These are phyloP conservation scores for Pomacea canaliculata DNA, from an alignment of 2,888 invertebrate species.

Conservation along the genomic window DNA sequence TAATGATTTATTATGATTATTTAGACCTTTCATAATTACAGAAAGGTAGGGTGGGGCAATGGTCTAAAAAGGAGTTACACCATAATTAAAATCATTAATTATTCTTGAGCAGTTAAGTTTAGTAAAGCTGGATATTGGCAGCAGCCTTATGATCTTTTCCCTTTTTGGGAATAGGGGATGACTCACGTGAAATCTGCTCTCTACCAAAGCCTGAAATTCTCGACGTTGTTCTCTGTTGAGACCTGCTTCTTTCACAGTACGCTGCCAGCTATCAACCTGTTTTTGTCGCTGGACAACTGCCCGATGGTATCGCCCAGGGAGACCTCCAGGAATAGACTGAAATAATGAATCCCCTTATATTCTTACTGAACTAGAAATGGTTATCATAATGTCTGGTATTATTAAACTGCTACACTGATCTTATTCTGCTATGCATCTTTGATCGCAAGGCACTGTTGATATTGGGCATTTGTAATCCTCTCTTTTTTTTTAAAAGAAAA, in stretches of 20 bases:
- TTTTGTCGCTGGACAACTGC: slow-evolving; percentile 58
- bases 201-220: slow-evolving; percentile 66
- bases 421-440: background rate
- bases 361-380: background rate
- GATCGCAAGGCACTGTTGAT: background rate
- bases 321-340: slow-evolving; percentile 60
- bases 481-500: background rate
- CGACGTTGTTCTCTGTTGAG: slow-evolving; percentile 61
- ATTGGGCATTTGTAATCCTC: too few species aligned
- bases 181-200: slow-evolving; percentile 63
- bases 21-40: too few species aligned
- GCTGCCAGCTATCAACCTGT: slow-evolving; percentile 67
- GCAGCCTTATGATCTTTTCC: too few species aligned
- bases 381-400: background rate
- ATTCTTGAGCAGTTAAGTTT: too few species aligned
- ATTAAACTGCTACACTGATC: background rate
- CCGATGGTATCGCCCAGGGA: slow-evolving; percentile 62
- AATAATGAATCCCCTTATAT: background rate
- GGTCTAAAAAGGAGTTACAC: too few species aligned
- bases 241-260: slow-evolving; percentile 64
- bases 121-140: too few species aligned
- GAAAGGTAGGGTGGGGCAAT: too few species aligned
- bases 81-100: too few species aligned
- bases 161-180: too few species aligned
- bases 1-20: too few species aligned